phyloP scores from a whole-genome alignment of 1,140 invertebrate genomes.

The Atta colombica region DNA sequence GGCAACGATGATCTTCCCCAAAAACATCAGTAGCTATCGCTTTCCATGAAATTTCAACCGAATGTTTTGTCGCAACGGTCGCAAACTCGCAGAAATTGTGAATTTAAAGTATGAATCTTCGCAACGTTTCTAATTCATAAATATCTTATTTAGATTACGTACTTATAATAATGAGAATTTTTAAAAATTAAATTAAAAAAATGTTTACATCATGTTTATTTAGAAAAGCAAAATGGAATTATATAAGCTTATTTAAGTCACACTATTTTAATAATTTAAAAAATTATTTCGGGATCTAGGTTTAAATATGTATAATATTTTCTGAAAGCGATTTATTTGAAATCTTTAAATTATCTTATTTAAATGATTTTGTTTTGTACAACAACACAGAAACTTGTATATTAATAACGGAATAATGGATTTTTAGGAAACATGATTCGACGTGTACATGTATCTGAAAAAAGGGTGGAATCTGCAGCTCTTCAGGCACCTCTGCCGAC shows the following conservation, averaged over 20 bases:
- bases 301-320: not conserved
- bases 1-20: not conserved
- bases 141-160: not conserved
- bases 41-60: conserved; percentile 37
- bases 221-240: not conserved
- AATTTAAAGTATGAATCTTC: not conserved
- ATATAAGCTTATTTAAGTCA: not conserved
- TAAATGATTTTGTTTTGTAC: not conserved
- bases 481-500: not conserved
- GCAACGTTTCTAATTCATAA: not conserved
- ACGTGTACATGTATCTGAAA: not conserved
- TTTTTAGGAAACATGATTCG: not conserved
- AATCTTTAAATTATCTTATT: not conserved
- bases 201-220: not conserved
- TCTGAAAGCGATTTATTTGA: not conserved
- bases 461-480: not conserved
- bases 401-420: not conserved
- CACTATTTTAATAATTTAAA: not conserved
- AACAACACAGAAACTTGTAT: not conserved
- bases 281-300: not conserved
- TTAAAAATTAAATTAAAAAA: not conserved
- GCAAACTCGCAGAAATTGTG: not conserved
- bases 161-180: not conserved
- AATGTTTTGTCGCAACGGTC: conserved; percentile 12
- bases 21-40: conserved; percentile 22